Evolutionary conservation across 2,113 vertebrate species (phyloP).

Genomic region (Megaceryle torquata): DNA sequence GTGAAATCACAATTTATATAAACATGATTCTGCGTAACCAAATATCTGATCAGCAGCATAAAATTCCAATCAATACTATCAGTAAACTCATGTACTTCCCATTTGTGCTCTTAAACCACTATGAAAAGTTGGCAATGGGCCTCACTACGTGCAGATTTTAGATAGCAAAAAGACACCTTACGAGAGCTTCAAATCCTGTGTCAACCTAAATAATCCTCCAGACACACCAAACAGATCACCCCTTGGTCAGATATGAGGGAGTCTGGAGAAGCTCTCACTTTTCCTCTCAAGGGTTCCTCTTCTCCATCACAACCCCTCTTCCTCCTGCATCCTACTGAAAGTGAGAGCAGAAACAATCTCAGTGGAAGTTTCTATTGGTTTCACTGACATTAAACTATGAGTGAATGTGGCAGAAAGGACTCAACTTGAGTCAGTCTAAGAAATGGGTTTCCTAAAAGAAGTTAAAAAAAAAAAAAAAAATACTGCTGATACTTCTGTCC

Average conservation of each 20-base stretch:
- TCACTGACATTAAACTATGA: background rate
- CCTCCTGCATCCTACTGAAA: background rate
- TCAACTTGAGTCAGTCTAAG: background rate
- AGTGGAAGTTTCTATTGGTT: background rate
- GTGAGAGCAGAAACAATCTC: background rate
- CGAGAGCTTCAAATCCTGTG: background rate
- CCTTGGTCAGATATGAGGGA: rapidly evolving
- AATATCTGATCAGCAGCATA: background rate
- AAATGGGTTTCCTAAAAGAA: background rate
- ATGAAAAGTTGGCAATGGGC: background rate
- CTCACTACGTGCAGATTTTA: background rate
- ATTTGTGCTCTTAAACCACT: background rate
- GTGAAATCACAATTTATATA: background rate
- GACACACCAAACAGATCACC: background rate
- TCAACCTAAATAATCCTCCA: background rate
- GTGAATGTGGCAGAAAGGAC: background rate
- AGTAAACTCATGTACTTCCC: background rate
- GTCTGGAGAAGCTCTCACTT: background rate
- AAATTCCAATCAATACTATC: background rate
- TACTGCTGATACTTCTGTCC: background rate
- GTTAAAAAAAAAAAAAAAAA: background rate
- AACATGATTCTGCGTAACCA: background rate
- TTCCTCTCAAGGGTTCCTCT: background rate
- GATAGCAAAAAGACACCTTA: background rate
- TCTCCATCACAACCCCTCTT: background rate